Conservation (phyloP, 2,888 invertebrate genomes). For the Caenorhabditis virilis region DNA sequence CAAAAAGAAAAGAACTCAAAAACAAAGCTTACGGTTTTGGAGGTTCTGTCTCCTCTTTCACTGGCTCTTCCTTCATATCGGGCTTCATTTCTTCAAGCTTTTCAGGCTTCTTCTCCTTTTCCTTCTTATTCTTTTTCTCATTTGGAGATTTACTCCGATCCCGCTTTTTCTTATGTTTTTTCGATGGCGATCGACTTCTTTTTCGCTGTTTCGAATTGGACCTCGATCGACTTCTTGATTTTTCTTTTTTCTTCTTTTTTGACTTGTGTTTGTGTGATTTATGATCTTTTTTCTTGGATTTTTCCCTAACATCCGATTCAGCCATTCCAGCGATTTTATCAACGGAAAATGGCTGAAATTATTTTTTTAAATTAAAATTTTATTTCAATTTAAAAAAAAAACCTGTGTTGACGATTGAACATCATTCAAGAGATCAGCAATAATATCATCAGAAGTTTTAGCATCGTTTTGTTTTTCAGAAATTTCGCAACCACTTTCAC, state of each 20-base stretch:
- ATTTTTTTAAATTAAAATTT: neutral
- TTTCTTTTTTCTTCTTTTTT: constrained; percentile 15
- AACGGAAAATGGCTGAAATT: constrained; percentile 26
- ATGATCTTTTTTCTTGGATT: neutral
- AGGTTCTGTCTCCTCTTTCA: constrained; percentile 9
- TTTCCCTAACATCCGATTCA: constrained; percentile 2
- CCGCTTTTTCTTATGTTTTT: neutral
- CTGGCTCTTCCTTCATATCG: neutral
- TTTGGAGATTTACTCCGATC: too few species aligned
- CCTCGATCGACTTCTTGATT: constrained; percentile 6
- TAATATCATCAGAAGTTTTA: constrained; percentile 23
- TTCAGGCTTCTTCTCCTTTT: neutral
- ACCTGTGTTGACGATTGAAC: constrained; percentile 24
- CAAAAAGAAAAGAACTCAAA: too few species aligned
- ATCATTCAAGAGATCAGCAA: constrained; percentile 32
- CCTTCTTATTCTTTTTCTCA: constrained; percentile 1
- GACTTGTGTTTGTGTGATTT: constrained; percentile 14
- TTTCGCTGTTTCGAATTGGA: constrained; percentile 8
- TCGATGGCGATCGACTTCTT: neutral
- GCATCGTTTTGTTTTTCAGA: neutral
- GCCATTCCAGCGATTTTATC: constrained; percentile 17
- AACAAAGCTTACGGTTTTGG: too few species aligned
- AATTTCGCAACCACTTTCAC: too few species aligned
- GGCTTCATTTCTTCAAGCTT: too few species aligned
- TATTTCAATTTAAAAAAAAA: neutral